phyloP scores from a whole-genome alignment of 2,113 vertebrate species.

The Muntiacus reevesi region DNA sequence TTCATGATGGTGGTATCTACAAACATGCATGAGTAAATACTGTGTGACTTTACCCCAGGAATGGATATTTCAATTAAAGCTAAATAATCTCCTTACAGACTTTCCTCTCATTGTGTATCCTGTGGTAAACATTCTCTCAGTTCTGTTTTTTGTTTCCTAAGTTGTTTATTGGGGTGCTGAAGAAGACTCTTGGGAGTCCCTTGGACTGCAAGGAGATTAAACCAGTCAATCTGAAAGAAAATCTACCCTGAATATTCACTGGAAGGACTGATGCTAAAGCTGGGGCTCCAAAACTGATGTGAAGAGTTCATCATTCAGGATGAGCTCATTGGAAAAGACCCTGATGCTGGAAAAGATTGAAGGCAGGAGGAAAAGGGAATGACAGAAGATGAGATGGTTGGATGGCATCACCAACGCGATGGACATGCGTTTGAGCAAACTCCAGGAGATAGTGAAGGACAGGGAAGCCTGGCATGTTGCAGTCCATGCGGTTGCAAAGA shows the following conservation, averaged over 20 bases:
- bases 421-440: neutral
- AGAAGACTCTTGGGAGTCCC: neutral
- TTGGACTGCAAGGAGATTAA: neutral
- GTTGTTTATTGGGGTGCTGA: neutral
- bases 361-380: neutral
- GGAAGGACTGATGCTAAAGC: neutral
- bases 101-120: neutral
- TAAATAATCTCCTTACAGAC: neutral
- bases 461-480: neutral
- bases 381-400: neutral
- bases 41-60: neutral
- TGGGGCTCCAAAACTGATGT: neutral
- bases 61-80: neutral
- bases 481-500: neutral
- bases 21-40: neutral
- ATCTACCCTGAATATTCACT: neutral
- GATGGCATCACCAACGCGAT: accelerated
- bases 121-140: neutral
- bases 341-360: neutral
- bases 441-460: neutral
- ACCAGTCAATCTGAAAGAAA: neutral
- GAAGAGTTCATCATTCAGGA: neutral
- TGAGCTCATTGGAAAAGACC: neutral
- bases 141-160: neutral
- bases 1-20: neutral